Base-by-base conservation (phyloP, 2,888 invertebrate genomes). In the Miltochrista miniata region DNA sequence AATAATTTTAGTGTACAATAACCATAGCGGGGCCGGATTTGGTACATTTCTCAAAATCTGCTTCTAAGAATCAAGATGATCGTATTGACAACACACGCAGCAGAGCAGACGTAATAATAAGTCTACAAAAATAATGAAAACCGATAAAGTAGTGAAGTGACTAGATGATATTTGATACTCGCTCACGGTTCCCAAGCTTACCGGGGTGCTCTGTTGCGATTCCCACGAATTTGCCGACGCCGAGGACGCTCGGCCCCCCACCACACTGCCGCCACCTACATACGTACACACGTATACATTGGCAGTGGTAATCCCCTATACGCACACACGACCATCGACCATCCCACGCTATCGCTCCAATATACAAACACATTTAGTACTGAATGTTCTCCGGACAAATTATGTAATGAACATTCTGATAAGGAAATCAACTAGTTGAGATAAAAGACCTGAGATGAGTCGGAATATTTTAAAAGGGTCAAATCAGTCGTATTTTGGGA, bases 41-140 rank as follows among this genome's bases (percentile, higher is more conserved):
- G 89, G 87, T 83, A 85, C 88, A 85, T 83, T 85, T 83, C 87
- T 76, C 74, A 79, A 76, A 77, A 76, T 83, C 83, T 81, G 90
- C 87, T 73, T 80, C 90, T 90, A 89, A 79, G 70, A 73, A 81
- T 82, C 79, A 83, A 81, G 77, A 87, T 82, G 85, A 83, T 84
- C 74, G 83, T 81, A 70, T 84, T 78, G 87, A 90, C 85, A 89
- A 85, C 86, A 90, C 87, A 90, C 90, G 90, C 90, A 90, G 89
- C 88, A 85, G 90, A 87, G 86, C 86, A 90, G 88, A 89, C 87
- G 88, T 76, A 83, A 83, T 86, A 80, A 79, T 51, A 86, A 74
- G 70, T 86, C 89, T 90, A 90, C 88, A 79, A 83, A 81, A 89
- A 81, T 81, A 88, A 88, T 87, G 85, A 79, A 83, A 89, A 87